phyloP scores from a whole-genome alignment of 2,113 vertebrate genomes.

The Macaca fascicularis region T2T-MFA8v1.1 NC_088394.1:72526501-72527000 shows the following conservation, averaged over 20 bases:
- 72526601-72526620: neutral
- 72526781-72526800: neutral
- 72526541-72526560: neutral
- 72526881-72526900: neutral
- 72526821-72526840: neutral
- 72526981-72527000: neutral
- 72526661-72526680: neutral
- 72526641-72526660: neutral
- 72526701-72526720: neutral
- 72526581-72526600: neutral
- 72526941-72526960: neutral
- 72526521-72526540: neutral
- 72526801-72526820: neutral
- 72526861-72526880: neutral
- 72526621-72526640: neutral
- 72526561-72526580: neutral
- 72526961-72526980: neutral
- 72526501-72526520: neutral
- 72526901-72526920: neutral
- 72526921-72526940: neutral
- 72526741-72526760: neutral
- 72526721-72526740: neutral
- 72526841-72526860: neutral
- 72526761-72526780: neutral
- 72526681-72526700: neutral